These are phyloP conservation scores for Dryobota labecula DNA, from an alignment of 2,888 invertebrate species.

Conservation along the genomic window DNA sequence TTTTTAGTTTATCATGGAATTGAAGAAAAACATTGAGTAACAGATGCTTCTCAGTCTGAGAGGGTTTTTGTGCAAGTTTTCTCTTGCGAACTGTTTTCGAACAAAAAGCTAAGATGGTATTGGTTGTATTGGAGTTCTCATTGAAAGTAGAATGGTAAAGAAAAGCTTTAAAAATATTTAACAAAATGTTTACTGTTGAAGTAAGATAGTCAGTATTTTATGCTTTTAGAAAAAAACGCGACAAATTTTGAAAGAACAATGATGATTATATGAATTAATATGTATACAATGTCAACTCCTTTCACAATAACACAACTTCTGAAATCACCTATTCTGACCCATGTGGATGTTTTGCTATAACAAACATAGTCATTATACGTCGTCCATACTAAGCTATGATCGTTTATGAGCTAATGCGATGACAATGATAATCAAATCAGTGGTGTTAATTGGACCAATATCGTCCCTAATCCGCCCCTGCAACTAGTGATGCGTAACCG, in stretches of 20 bases:
- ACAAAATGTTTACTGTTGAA: background rate
- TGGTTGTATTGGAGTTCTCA: constrained; percentile 14
- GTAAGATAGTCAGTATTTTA: background rate
- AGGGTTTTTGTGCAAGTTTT: constrained; percentile 32
- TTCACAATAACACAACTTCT: background rate
- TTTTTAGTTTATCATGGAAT: constrained; percentile 31
- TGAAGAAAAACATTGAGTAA: constrained; percentile 53
- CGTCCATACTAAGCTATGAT: background rate
- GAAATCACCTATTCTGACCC: too few species aligned
- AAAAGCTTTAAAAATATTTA: constrained; percentile 1
- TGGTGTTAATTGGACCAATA: constrained; percentile 26
- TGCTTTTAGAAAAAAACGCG: background rate
- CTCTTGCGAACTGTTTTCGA: constrained; percentile 19
- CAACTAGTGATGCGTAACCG: constrained; percentile 63
- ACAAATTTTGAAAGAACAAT: background rate
- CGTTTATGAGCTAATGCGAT: background rate
- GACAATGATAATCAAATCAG: background rate
- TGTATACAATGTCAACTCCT: background rate
- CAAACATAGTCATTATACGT: background rate
- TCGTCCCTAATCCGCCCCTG: constrained; percentile 68
- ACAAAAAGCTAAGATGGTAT: constrained; percentile 22
- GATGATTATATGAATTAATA: background rate
- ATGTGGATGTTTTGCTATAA: background rate
- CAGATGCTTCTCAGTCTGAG: constrained; percentile 37
- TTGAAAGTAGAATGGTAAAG: background rate